A percentile compares a stretch with the other conserved stretches of the same genome.
phyloP scores from a whole-genome alignment of 1,140 invertebrate species.

The Bathynomus jamesi region DNA sequence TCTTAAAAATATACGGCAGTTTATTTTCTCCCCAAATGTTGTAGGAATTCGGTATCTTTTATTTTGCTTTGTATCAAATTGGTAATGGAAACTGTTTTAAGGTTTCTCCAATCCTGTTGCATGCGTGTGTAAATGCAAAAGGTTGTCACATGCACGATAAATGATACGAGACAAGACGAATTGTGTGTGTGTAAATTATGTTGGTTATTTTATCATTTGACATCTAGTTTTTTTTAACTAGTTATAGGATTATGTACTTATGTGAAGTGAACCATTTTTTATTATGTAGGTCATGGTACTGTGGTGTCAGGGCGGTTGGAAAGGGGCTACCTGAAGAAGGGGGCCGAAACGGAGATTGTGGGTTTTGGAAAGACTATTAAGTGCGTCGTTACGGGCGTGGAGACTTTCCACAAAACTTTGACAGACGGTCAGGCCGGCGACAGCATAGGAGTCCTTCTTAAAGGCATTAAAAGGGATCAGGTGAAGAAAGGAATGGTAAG shows the following conservation, averaged over 20 bases:
- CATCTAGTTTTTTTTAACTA: too few relatives aligned
- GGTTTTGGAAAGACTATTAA: constrained; percentile 85
- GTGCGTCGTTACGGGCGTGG: constrained; percentile 80
- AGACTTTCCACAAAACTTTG: constrained; percentile 96
- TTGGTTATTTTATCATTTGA: too few relatives aligned
- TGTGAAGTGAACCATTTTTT: constrained; percentile 9
- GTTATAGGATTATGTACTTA: background rate
- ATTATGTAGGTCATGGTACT: constrained; percentile 67
- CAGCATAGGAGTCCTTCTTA: constrained; percentile 84
- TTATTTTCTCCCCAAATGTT: too few relatives aligned
- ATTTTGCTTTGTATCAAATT: too few relatives aligned
- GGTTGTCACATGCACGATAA: too few relatives aligned
- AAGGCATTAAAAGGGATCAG: constrained; percentile 86
- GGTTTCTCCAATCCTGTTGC: too few relatives aligned
- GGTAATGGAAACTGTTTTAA: too few relatives aligned
- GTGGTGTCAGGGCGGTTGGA: constrained; percentile 90
- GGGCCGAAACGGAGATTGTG: constrained; percentile 82
- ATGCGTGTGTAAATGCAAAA: too few relatives aligned
- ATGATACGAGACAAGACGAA: too few relatives aligned
- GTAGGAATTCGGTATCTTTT: too few relatives aligned
- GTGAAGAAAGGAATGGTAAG: constrained; percentile 61
- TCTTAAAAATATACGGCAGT: too few relatives aligned
- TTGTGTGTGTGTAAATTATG: too few relatives aligned
- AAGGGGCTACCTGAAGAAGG: constrained; percentile 85
- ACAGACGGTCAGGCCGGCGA: constrained; percentile 94